These are phyloP conservation scores for Sebastes melanostomus DNA, from an alignment of 2,797 vertebrate species.

Conservation along the genomic window DNA sequence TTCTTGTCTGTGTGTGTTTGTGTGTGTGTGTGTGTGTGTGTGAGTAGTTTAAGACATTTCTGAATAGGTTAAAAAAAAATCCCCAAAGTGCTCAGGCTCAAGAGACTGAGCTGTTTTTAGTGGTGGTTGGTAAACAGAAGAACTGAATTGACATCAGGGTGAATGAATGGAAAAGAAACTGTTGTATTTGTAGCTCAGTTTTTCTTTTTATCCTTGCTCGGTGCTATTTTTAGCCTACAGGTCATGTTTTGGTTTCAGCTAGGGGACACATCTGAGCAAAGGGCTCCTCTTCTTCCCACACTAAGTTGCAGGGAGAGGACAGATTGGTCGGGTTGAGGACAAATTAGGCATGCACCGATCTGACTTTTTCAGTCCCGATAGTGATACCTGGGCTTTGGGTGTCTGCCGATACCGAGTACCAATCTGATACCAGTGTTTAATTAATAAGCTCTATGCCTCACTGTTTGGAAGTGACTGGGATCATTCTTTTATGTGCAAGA, in stretches of 20 bases:
- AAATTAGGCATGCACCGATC: neutral
- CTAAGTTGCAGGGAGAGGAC: neutral
- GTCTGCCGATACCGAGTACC: too few species aligned
- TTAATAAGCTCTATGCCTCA: too few species aligned
- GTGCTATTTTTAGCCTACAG: slow-evolving; percentile 51
- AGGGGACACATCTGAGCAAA: slow-evolving; percentile 30
- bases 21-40: too few species aligned
- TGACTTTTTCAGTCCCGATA: too few species aligned
- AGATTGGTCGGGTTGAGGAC: neutral
- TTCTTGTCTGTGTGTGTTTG: neutral
- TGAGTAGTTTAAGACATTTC: neutral
- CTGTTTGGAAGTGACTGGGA: too few species aligned
- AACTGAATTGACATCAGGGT: slow-evolving; percentile 1
- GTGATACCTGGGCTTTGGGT: too few species aligned
- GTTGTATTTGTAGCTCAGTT: neutral
- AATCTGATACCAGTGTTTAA: too few species aligned
- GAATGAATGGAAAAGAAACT: slow-evolving; percentile 17
- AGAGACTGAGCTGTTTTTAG: neutral
- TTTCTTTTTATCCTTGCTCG: slow-evolving; percentile 22
- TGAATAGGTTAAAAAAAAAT: neutral
- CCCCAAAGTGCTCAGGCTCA: neutral
- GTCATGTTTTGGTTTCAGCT: slow-evolving; percentile 50
- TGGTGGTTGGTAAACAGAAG: neutral
- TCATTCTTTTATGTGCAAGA: too few species aligned
- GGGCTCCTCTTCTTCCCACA: slow-evolving; percentile 42